These are phyloP conservation scores for Hozukius guyotensis DNA, from an alignment of 2,797 vertebrate genomes.

Conservation along the genomic window DNA sequence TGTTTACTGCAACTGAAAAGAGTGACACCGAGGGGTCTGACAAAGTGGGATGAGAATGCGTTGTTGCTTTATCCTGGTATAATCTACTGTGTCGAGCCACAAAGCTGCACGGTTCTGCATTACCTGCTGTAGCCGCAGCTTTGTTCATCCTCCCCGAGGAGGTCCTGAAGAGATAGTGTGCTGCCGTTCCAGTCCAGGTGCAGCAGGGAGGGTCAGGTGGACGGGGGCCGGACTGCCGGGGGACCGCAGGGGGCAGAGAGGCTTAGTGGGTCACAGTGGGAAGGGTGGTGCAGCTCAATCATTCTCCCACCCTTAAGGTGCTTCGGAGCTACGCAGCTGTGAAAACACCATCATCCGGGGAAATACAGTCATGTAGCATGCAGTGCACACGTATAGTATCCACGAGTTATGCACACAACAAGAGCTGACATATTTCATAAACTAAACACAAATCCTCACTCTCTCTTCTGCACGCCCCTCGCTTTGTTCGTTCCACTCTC, in stretches of 20 bases:
- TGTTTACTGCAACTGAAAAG: too few species aligned
- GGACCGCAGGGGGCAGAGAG: slow-evolving; percentile 50
- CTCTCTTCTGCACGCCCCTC: background rate
- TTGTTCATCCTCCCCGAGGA: slow-evolving; percentile 35
- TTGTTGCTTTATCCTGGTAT: slow-evolving; percentile 26
- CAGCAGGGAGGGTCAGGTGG: slow-evolving; percentile 59
- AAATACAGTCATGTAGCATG: slow-evolving; percentile 36
- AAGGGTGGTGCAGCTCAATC: slow-evolving; percentile 73
- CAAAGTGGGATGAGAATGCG: too few species aligned
- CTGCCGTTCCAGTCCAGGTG: slow-evolving; percentile 56
- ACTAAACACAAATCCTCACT: slow-evolving; percentile 13
- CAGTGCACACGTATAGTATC: background rate
- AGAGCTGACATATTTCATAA: slow-evolving; percentile 27
- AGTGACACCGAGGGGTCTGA: too few species aligned
- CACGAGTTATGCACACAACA: slow-evolving; percentile 5
- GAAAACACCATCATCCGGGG: slow-evolving; percentile 51
- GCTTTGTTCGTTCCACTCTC: slow-evolving; percentile 29
- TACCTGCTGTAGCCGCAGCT: slow-evolving; percentile 31
- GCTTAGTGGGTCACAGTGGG: slow-evolving; percentile 63
- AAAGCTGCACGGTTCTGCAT: slow-evolving; percentile 16
- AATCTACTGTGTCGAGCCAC: slow-evolving; percentile 14
- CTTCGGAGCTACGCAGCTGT: slow-evolving; percentile 59
- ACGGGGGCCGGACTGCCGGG: slow-evolving; percentile 38
- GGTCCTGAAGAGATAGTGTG: slow-evolving; percentile 13
- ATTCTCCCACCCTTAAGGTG: slow-evolving; percentile 57